Evolutionary conservation across 2,113 vertebrate species (phyloP), one percentile per base, ranked within the genome.

Genomic region (Corythornis vintsioides): DNA sequence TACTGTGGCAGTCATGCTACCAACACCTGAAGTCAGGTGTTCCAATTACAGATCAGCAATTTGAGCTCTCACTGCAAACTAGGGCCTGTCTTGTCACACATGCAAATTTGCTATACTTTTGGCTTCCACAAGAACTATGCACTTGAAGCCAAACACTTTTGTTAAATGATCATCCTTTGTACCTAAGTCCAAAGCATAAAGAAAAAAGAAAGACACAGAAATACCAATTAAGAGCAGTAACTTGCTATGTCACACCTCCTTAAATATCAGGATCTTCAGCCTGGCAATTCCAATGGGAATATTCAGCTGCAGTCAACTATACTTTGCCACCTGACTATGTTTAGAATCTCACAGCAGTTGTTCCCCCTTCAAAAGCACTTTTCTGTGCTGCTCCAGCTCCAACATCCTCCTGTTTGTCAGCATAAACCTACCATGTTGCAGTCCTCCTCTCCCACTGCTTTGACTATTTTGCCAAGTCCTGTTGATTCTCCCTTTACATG

Each of bases 391-490:
- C 81, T 64, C 69, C 45, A 90, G 77, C 67, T 92, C 59, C 77
- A 90, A 29, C 50, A 86, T 59, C 63, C 45, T 72, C 74, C 67
- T 63, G 55, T 84, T 93, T 82, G 33, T 73, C 63, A 92, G 63
- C 83, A 83, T 20, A 85, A 47, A 66, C 42, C 86, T 78, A 66
- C 75, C 28, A 89, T 73, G 88, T 95, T 85, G 61, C 10, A 96
- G 70, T 76, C 38, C 55, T 93, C 67, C 42, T 86, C 77, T 94
- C 95, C 70, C 50, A 94, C 88, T 33, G 57, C 55, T 52, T 31
- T 33, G 29, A 60, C 40, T 64, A 78, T 75, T 88, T 76, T 90
- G 71, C 55, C 78, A 95, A 83, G 38, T 52, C 81, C 70, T 79
- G 45, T 61, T 89, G 80, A 65, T 61, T 92, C 4, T 15, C 8